Evolutionary conservation across 2,797 vertebrate species (phyloP).

Genomic region (Falco naumanni): DNA sequence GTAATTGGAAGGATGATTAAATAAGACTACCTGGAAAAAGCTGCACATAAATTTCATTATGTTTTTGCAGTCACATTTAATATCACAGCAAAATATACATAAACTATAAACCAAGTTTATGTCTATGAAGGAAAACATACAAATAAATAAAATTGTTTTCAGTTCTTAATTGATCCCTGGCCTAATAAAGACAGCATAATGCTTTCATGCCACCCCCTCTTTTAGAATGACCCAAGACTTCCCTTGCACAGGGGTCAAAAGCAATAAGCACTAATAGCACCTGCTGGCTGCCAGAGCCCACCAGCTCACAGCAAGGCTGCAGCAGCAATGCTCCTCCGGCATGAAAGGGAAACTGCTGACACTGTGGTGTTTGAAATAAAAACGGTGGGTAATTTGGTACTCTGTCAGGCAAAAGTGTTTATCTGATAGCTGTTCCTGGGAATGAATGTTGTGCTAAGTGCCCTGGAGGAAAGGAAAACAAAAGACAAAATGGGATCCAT

Average conservation of each 20-base stretch:
- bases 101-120: not conserved
- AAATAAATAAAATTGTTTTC: not conserved
- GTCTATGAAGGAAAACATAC: not conserved
- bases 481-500: not conserved
- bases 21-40: not conserved
- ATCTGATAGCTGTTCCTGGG: not conserved
- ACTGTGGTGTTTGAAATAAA: not conserved
- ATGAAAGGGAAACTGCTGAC: slow-evolving; percentile 9
- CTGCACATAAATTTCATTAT: not conserved
- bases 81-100: not conserved
- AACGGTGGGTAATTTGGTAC: not conserved
- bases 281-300: not conserved
- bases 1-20: slow-evolving; percentile 31
- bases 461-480: not conserved
- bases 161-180: not conserved
- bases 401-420: not conserved
- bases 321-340: not conserved
- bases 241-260: not conserved
- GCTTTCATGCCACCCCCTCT: not conserved
- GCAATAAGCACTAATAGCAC: not conserved
- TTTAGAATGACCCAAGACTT: not conserved
- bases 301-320: not conserved
- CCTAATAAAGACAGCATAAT: not conserved
- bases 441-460: not conserved
- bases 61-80: not conserved